A percentile compares a stretch with the other conserved stretches of the same genome.
These are phyloP conservation scores for Microdon myrmicae DNA, from an alignment of 2,888 invertebrate species.

Conservation along the genomic window DNA sequence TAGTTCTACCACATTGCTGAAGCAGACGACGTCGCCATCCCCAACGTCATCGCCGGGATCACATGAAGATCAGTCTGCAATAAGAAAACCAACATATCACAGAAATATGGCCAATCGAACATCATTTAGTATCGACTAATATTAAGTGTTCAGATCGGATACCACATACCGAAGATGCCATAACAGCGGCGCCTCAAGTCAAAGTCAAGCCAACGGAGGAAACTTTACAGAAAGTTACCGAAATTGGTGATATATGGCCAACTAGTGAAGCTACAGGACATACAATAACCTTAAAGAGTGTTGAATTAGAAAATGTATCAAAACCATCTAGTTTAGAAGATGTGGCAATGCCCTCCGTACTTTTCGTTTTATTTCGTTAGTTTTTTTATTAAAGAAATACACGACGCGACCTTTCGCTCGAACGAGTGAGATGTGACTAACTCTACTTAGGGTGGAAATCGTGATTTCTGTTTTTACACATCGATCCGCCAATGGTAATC, in stretches of 20 bases:
- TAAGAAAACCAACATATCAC: conserved; percentile 59
- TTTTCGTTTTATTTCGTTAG: too few relatives aligned
- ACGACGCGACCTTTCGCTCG: too few relatives aligned
- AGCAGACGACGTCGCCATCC: conserved; percentile 32
- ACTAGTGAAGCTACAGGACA: conserved; percentile 61
- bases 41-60: conserved; percentile 43
- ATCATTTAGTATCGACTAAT: conserved; percentile 60
- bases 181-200: conserved; percentile 33
- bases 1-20: neutral
- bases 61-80: conserved; percentile 27
- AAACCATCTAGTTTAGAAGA: too few relatives aligned
- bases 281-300: conserved; percentile 57
- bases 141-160: conserved; percentile 64
- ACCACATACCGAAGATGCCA: too few relatives aligned
- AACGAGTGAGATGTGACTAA: too few relatives aligned
- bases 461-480: too few relatives aligned
- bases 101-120: conserved; percentile 65
- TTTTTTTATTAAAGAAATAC: too few relatives aligned
- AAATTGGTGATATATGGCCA: conserved; percentile 61
- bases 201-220: too few relatives aligned
- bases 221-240: conserved; percentile 33
- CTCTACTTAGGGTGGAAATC: too few relatives aligned
- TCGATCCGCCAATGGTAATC: too few relatives aligned
- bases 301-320: conserved; percentile 6
- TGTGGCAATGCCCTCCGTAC: too few relatives aligned